These are phyloP conservation scores for Masnerella sp. DNA, from an alignment of 2,888 invertebrate species.

Conservation along the genomic window DNA sequence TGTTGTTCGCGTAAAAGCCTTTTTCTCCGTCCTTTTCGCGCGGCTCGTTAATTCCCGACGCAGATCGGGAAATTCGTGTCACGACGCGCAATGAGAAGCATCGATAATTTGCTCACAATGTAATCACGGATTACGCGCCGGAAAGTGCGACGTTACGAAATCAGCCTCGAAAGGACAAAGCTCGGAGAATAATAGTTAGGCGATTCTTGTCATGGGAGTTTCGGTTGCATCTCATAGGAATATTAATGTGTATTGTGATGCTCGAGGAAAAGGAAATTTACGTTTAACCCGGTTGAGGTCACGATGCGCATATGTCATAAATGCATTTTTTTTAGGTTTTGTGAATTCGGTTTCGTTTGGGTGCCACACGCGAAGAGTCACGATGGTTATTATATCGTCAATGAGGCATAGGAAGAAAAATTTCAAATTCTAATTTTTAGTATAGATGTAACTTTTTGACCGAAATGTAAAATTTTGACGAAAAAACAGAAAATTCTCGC, in stretches of 20 bases:
- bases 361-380: no score
- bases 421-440: no score
- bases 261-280: constrained; percentile 47
- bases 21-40: background rate
- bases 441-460: no score
- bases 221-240: constrained; percentile 48
- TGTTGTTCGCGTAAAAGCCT: background rate
- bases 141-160: constrained; percentile 59
- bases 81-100: constrained; percentile 26
- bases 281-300: constrained; percentile 53
- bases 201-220: constrained; percentile 53
- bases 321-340: constrained; percentile 8
- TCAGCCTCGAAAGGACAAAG: constrained; percentile 45
- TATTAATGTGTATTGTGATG: constrained; percentile 55
- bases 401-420: no score
- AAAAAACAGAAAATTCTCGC: no score
- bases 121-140: constrained; percentile 33
- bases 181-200: constrained; percentile 47
- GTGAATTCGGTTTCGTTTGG: no score
- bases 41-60: background rate
- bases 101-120: constrained; percentile 59
- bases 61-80: constrained; percentile 41
- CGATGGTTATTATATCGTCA: no score
- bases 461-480: no score
- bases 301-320: constrained; percentile 44